These are phyloP conservation scores for Tachina lurida DNA, from an alignment of 2,888 invertebrate species.

Conservation along the genomic window DNA sequence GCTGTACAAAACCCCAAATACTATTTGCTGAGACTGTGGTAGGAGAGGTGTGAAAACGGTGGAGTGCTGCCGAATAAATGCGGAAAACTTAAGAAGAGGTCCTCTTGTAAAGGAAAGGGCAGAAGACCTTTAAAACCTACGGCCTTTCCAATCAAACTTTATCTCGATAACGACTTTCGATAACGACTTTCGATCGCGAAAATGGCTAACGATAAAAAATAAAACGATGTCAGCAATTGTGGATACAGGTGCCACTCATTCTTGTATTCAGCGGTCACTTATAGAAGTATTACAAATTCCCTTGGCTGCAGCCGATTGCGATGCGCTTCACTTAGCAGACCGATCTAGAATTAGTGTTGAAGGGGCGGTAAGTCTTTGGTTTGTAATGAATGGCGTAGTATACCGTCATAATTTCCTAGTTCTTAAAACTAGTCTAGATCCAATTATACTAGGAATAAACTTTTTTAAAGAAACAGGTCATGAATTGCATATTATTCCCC, in stretches of 20 bases:
- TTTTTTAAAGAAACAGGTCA: too few relatives aligned
- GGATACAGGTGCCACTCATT: conserved; percentile 9
- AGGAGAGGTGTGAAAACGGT: conserved; percentile 1
- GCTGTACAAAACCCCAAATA: background rate
- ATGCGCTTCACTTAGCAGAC: conserved; percentile 14
- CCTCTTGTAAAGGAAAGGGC: background rate
- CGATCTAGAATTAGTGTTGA: background rate
- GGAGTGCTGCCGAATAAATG: background rate
- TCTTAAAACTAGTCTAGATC: background rate
- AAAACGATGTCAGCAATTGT: background rate
- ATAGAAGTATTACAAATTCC: conserved; percentile 11
- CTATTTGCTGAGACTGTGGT: conserved; percentile 19
- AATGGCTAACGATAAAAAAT: background rate
- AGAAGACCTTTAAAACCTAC: background rate
- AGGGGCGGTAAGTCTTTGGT: conserved; percentile 8
- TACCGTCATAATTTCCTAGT: background rate
- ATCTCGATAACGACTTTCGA: conserved; percentile 2
- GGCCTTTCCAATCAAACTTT: background rate
- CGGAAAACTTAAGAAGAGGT: conserved; percentile 1
- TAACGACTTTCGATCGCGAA: conserved; percentile 2
- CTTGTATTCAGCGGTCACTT: conserved; percentile 4
- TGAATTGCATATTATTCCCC: too few relatives aligned
- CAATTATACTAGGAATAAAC: too few relatives aligned
- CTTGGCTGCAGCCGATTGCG: background rate
- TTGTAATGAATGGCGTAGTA: conserved; percentile 10